Percentiles rank a stretch among this genome's conserved stretches.
phyloP scores from a whole-genome alignment of 2,113 vertebrate genomes.

The Platycercus adscitus region DNA sequence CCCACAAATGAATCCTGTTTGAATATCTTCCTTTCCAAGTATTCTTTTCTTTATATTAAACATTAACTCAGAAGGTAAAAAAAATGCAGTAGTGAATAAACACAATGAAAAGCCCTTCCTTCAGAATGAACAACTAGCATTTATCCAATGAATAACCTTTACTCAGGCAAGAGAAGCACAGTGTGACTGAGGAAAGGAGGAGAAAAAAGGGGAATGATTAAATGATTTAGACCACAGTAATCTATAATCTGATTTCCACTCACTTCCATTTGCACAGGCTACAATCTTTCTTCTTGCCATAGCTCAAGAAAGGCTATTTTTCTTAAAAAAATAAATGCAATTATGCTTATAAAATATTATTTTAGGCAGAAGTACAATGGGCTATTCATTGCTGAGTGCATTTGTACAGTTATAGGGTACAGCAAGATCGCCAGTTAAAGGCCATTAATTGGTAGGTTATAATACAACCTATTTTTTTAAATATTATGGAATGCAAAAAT shows the following conservation, averaged over 20 bases:
- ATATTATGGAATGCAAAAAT: not conserved
- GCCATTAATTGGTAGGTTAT: not conserved
- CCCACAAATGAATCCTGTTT: not conserved
- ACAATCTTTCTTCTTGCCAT: not conserved
- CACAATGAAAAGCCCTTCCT: not conserved
- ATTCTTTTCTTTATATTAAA: not conserved
- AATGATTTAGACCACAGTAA: constrained; percentile 3
- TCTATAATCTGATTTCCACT: constrained; percentile 15
- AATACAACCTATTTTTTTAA: not conserved
- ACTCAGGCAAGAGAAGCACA: not conserved
- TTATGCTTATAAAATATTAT: not conserved
- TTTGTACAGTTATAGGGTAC: not conserved
- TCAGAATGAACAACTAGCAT: constrained; percentile 9
- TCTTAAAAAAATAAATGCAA: constrained; percentile 3
- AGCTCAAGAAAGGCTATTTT: not conserved
- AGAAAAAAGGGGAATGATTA: not conserved
- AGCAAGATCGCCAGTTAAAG: not conserved
- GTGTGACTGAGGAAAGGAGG: not conserved
- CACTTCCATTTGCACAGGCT: not conserved
- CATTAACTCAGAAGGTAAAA: not conserved
- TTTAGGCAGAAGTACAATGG: not conserved
- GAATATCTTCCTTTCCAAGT: not conserved
- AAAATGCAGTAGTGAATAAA: not conserved
- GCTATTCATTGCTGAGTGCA: not conserved
- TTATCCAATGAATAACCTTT: constrained; percentile 29